phyloP scores from a whole-genome alignment of 1,140 invertebrate species.

The Halesus radiatus region DNA sequence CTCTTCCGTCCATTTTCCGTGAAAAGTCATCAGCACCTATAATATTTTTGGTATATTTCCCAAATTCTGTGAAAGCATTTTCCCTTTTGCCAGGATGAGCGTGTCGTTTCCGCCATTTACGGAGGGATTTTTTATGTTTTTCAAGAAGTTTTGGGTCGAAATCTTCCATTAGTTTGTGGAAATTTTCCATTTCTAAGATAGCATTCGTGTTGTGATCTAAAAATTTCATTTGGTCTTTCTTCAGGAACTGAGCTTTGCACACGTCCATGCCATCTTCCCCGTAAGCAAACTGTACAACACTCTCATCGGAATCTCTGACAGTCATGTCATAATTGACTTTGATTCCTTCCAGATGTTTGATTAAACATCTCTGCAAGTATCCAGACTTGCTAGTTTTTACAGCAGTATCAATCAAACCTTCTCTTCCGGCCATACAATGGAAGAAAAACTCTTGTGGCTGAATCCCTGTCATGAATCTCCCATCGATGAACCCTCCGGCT shows the following conservation, averaged over 20 bases:
- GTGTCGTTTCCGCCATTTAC: constrained; percentile 76
- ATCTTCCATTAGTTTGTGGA: constrained; percentile 73
- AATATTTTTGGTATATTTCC: constrained; percentile 34
- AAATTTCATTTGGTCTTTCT: constrained; percentile 84
- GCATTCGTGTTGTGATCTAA: constrained; percentile 83
- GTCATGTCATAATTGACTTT: constrained; percentile 93
- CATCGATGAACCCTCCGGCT: constrained; percentile 96
- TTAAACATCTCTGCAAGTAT: constrained; percentile 97
- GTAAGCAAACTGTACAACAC: constrained; percentile 96
- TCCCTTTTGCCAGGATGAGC: constrained; percentile 62
- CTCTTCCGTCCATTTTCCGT: constrained; percentile 55
- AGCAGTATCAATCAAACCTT: constrained; percentile 90
- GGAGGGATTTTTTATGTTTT: constrained; percentile 70
- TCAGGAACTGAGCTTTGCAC: constrained; percentile 87
- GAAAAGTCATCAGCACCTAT: neutral
- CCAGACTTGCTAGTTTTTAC: constrained; percentile 96
- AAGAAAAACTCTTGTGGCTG: constrained; percentile 98
- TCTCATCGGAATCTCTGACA: constrained; percentile 94
- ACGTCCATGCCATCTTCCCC: constrained; percentile 98
- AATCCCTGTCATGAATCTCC: constrained; percentile 97
- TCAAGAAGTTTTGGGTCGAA: constrained; percentile 63
- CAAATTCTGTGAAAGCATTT: constrained; percentile 60
- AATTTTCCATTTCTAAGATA: constrained; percentile 73
- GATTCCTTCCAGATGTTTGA: constrained; percentile 98
- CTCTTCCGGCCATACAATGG: constrained; percentile 99